These are phyloP conservation scores for Stylophora pistillata DNA, from an alignment of 64 coral and sea anemone species.

Conservation along the genomic window DNA sequence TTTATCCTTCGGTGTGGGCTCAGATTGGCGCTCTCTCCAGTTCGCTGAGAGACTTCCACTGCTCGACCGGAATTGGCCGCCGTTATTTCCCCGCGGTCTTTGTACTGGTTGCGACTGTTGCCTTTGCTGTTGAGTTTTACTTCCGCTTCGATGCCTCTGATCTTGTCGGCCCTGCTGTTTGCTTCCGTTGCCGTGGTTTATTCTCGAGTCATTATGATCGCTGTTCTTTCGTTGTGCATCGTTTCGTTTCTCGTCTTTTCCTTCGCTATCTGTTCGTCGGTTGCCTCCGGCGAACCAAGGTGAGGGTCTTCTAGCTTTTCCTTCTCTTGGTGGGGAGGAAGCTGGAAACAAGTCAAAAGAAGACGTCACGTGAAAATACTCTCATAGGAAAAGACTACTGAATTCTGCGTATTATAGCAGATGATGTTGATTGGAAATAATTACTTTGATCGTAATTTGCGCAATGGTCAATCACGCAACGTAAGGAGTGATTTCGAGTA, in stretches of 20 bases:
- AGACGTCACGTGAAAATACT: neutral
- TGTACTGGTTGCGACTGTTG: constrained; percentile 25
- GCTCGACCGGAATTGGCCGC: constrained; percentile 31
- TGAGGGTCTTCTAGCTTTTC: constrained; percentile 45
- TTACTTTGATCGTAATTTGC: no score
- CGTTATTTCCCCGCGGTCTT: constrained; percentile 43
- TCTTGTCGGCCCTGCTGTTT: constrained; percentile 41
- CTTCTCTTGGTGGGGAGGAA: constrained; percentile 10
- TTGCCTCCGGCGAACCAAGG: constrained; percentile 68
- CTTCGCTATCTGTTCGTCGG: constrained; percentile 74
- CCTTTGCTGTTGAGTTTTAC: constrained; percentile 36
- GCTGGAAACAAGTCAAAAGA: neutral
- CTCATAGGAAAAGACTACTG: neutral
- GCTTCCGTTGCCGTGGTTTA: constrained; percentile 40
- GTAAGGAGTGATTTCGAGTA: no score
- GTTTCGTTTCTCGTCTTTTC: constrained; percentile 67
- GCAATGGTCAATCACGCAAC: no score
- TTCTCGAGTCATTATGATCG: constrained; percentile 18
- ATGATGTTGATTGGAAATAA: no score
- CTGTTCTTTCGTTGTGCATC: neutral
- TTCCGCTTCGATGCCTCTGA: constrained; percentile 22
- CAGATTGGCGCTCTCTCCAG: constrained; percentile 50
- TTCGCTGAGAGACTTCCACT: constrained; percentile 58
- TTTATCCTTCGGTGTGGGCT: neutral
- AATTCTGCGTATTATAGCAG: no score